Base-by-base conservation (phyloP, 2,888 invertebrate genomes). In the Vanessa cardui region DNA sequence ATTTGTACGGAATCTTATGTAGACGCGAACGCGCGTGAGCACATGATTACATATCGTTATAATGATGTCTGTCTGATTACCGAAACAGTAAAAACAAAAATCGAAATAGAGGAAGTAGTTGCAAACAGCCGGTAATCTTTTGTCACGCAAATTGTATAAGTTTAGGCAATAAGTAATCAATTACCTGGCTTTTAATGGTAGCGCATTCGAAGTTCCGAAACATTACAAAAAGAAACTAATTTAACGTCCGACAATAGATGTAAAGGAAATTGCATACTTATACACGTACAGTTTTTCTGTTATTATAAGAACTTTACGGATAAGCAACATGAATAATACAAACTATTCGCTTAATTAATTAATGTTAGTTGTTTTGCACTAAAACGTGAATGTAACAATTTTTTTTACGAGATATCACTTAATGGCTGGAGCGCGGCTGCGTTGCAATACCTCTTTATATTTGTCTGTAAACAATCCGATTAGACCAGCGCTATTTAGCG, bases 81-180 rank as follows among this genome's bases (percentile, higher is more conserved):
- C 46, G 54, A 64, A 68, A 46, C 56, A 59, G 20, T 50, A 31
- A 60, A 50, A 68, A 52, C 60, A 39, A 45, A 77, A 72, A 76
- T 75, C 74, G 73, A 77, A 78, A 76, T 77, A 73, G 76, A 80
- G 86, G 83, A 86, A 86, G 78, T 76, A 74, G 78, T 82, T 76
- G 74, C 69, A 75, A 81, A 72, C 70, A 70, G 72, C 78, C 79
- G 80, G 80, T 80, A 83, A 76, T 70, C 69, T 76, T 82, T 77
- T 82, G 86, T 88, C 87, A 89, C 84, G 88, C 86, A 81, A 86
- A 77, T 79, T 72, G 76, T 75, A 70, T 62, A 76, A 74, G 79
- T 86, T 88, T 84, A 75, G 80, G 82, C 80, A 88, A 83, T 73
- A 76, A 73, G 77, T 59, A 64, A 62, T 50, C 64, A 60, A 58